A percentile compares a stretch with the other conserved stretches of the same genome.
Conservation (phyloP, 1,140 invertebrate species). For the Bathynomus jamesi region DNA sequence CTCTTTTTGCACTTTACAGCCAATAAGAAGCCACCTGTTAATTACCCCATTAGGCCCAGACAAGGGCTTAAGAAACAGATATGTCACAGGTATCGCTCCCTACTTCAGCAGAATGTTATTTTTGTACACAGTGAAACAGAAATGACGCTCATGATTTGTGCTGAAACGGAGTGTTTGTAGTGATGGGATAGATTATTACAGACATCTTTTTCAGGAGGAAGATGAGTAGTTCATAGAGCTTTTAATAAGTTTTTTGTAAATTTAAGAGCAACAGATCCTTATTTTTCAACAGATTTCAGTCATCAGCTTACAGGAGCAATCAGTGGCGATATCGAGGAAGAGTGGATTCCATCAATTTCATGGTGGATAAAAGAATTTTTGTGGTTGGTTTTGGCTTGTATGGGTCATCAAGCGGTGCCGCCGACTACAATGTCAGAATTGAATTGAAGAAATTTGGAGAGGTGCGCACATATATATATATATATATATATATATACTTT, state of each 20-base stretch:
- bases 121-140: not conserved
- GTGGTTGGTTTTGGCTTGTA: slow-evolving; percentile 86
- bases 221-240: no score
- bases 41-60: slow-evolving; percentile 69
- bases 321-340: slow-evolving; percentile 88
- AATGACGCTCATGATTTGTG: no score
- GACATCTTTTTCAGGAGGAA: no score
- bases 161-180: no score
- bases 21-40: slow-evolving; percentile 59
- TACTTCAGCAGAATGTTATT: no score
- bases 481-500: no score
- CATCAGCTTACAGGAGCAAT: slow-evolving; percentile 89
- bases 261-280: no score
- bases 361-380: slow-evolving; percentile 83
- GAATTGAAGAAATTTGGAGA: slow-evolving; percentile 72
- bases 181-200: no score
- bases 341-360: slow-evolving; percentile 88
- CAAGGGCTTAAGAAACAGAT: slow-evolving; percentile 61
- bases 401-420: slow-evolving; percentile 81
- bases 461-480: slow-evolving; percentile 16
- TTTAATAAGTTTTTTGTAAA: no score
- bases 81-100: slow-evolving; percentile 57
- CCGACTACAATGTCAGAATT: slow-evolving; percentile 83
- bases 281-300: slow-evolving; percentile 73
- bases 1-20: slow-evolving; percentile 68